Evolutionary conservation across 2,113 vertebrate genomes (phyloP).

Genomic region (Aptenodytes patagonicus): DNA sequence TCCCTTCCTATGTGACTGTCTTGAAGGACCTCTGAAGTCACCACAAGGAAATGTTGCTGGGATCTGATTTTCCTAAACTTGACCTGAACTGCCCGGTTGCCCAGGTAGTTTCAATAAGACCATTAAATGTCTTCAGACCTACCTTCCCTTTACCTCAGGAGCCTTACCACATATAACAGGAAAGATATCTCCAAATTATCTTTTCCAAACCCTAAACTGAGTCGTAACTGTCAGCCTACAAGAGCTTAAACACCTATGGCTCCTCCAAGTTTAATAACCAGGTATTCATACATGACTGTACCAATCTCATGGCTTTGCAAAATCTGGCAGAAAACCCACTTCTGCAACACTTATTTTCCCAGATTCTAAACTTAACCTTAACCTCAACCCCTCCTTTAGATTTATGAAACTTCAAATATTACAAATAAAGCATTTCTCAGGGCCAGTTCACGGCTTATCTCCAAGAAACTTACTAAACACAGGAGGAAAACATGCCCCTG

Average conservation of each 20-base stretch:
- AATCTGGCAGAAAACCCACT: not conserved
- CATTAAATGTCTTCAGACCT: not conserved
- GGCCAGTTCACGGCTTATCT: not conserved
- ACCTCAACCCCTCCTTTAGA: not conserved
- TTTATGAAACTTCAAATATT: not conserved
- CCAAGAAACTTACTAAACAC: accelerated
- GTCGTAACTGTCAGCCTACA: not conserved
- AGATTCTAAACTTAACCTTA: not conserved
- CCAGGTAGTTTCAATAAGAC: not conserved
- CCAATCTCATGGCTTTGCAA: not conserved
- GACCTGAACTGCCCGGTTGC: not conserved
- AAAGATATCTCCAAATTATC: not conserved
- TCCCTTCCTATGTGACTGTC: not conserved
- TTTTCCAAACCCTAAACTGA: not conserved
- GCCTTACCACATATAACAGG: not conserved
- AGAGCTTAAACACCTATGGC: not conserved
- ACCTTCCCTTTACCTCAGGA: not conserved
- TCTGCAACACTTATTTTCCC: not conserved
- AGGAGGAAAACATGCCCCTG: not conserved
- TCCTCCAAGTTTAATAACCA: not conserved
- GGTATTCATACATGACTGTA: not conserved
- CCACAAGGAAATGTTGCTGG: not conserved
- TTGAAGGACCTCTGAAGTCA: not conserved
- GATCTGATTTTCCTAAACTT: not conserved
- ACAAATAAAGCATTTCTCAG: not conserved